Conservation (phyloP, 2,797 vertebrate genomes). For the Premnoplex brunnescens region DNA sequence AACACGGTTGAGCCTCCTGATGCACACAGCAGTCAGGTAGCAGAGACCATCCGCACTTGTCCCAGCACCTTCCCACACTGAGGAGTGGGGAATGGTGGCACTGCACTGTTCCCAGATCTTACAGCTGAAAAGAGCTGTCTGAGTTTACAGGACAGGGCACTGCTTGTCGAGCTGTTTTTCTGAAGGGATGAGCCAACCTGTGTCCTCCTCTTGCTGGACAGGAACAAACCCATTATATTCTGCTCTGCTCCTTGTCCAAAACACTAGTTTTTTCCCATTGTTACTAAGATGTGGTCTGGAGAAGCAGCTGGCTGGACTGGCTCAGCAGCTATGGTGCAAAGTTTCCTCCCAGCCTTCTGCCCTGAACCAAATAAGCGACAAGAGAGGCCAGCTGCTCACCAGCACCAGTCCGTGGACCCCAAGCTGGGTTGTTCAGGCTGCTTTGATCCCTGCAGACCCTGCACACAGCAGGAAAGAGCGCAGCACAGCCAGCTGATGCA, state of each 20-base stretch:
- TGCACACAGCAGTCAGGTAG: neutral
- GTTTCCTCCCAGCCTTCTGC: neutral
- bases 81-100: neutral
- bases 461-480: fast-evolving
- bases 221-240: neutral
- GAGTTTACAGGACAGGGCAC: neutral
- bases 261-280: neutral
- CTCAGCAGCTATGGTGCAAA: neutral
- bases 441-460: neutral
- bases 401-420: neutral
- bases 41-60: neutral
- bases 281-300: neutral
- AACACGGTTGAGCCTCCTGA: neutral
- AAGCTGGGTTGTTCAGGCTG: neutral
- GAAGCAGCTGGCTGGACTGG: neutral
- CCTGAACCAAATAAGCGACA: neutral
- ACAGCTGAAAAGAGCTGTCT: neutral
- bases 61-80: neutral
- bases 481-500: neutral
- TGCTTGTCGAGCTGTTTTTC: neutral
- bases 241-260: neutral
- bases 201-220: neutral
- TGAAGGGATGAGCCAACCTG: neutral
- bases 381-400: neutral
- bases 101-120: neutral